A percentile compares a stretch with the other conserved stretches of the same genome.
Conservation (phyloP, 2,888 invertebrate species). For the Perizoma flavofasciatum region DNA sequence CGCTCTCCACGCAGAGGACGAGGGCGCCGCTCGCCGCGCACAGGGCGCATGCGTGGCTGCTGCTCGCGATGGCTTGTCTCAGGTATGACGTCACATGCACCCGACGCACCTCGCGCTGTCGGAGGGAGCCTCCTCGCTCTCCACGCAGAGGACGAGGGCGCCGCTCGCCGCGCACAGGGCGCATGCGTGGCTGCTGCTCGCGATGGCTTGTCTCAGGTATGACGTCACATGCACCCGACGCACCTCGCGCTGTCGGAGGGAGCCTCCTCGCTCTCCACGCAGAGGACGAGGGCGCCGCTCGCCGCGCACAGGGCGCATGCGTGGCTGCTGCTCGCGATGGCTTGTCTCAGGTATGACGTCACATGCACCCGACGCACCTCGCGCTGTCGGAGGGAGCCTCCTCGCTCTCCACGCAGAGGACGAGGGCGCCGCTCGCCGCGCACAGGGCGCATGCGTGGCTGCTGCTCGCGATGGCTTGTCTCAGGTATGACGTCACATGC, state of each 20-base stretch:
- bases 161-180: constrained; percentile 45
- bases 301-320: constrained; percentile 52
- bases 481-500: constrained; percentile 55
- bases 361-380: constrained; percentile 14
- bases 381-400: constrained; percentile 95
- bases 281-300: constrained; percentile 42
- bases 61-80: constrained; percentile 93
- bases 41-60: constrained; percentile 87
- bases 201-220: constrained; percentile 89
- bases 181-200: constrained; percentile 91
- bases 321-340: constrained; percentile 94
- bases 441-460: constrained; percentile 86
- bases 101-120: constrained; percentile 89
- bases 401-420: constrained; percentile 49
- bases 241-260: constrained; percentile 96
- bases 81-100: constrained; percentile 27
- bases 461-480: constrained; percentile 92
- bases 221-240: too few species aligned
- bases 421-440: constrained; percentile 41
- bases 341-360: constrained; percentile 84
- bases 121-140: constrained; percentile 88
- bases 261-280: constrained; percentile 77
- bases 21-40: constrained; percentile 40
- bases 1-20: constrained; percentile 48
- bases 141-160: constrained; percentile 44